Conservation (phyloP, 2,888 invertebrate species). For the Lasioglossum marginatum region DNA sequence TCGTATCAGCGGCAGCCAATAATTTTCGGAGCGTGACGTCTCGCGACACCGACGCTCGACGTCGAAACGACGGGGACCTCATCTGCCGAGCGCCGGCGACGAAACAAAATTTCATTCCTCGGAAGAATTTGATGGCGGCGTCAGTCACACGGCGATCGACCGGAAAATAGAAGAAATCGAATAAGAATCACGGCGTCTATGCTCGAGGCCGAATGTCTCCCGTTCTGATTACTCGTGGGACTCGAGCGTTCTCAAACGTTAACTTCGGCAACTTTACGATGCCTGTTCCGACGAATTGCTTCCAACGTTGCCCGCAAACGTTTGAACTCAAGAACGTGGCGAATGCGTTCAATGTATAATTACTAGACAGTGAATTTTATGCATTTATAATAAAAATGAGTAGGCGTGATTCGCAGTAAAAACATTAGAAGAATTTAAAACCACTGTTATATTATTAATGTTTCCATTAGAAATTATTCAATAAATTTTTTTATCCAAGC, state of each 20-base stretch:
- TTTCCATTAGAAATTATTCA: no score
- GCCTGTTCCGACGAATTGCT: slow-evolving; percentile 27
- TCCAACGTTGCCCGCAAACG: not conserved
- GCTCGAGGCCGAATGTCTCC: slow-evolving; percentile 28
- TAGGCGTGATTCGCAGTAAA: no score
- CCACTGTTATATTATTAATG: no score
- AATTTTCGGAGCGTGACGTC: slow-evolving; percentile 39
- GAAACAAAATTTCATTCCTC: slow-evolving; percentile 41
- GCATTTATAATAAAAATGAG: no score
- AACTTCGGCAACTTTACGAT: slow-evolving; percentile 58
- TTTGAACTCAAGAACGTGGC: not conserved
- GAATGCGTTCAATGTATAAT: not conserved
- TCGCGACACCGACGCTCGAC: not conserved
- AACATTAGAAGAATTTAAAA: no score
- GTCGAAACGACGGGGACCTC: slow-evolving; percentile 24
- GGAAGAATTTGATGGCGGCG: slow-evolving; percentile 42
- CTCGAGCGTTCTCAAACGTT: slow-evolving; percentile 57
- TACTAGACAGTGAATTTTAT: not conserved
- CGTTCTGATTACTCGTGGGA: slow-evolving; percentile 70
- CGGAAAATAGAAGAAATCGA: slow-evolving; percentile 48
- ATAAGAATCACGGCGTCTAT: slow-evolving; percentile 52
- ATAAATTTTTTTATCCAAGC: no score
- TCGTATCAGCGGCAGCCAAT: slow-evolving; percentile 8
- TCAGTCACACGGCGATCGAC: slow-evolving; percentile 28
- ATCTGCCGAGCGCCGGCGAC: not conserved